These are phyloP conservation scores for Hydrozoanthus gracilis DNA, from an alignment of 92 coral and sea anemone species.

Conservation along the genomic window DNA sequence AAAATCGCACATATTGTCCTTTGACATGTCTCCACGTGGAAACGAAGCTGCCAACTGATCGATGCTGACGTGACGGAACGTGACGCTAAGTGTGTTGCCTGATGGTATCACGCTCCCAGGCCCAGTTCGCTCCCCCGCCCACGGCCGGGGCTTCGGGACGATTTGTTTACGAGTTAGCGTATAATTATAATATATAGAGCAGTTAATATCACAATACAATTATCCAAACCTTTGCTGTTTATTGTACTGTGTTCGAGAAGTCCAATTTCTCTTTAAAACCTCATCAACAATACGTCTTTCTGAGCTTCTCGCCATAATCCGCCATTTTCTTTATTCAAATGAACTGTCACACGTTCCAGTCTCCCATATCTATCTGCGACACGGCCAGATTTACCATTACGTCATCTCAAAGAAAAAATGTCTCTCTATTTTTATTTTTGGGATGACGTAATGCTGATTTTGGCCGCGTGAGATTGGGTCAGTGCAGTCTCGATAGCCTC, in stretches of 20 bases:
- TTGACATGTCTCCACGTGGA: slow-evolving; percentile 28
- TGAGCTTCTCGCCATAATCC: slow-evolving; percentile 22
- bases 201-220: not conserved
- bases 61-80: slow-evolving; percentile 11
- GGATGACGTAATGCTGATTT: too few species aligned
- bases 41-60: slow-evolving; percentile 18
- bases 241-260: slow-evolving; percentile 5
- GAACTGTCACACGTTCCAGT: slow-evolving; percentile 6
- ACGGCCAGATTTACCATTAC: slow-evolving; percentile 6
- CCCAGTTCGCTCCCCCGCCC: slow-evolving; percentile 32
- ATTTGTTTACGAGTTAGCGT: slow-evolving; percentile 1
- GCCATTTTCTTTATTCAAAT: slow-evolving; percentile 15
- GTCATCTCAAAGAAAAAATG: too few species aligned
- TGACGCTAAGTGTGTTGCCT: slow-evolving; percentile 5
- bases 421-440: too few species aligned
- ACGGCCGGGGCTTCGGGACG: slow-evolving; percentile 4
- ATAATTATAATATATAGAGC: slow-evolving; percentile 1
- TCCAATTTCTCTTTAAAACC: slow-evolving; percentile 14
- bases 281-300: slow-evolving; percentile 22
- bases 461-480: too few species aligned
- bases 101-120: slow-evolving; percentile 11
- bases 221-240: slow-evolving; percentile 4
- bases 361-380: slow-evolving; percentile 6
- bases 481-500: too few species aligned
- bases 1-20: slow-evolving; percentile 26